Conservation (phyloP, 1,140 invertebrate species). For the Parasteatoda tepidariorum region DNA sequence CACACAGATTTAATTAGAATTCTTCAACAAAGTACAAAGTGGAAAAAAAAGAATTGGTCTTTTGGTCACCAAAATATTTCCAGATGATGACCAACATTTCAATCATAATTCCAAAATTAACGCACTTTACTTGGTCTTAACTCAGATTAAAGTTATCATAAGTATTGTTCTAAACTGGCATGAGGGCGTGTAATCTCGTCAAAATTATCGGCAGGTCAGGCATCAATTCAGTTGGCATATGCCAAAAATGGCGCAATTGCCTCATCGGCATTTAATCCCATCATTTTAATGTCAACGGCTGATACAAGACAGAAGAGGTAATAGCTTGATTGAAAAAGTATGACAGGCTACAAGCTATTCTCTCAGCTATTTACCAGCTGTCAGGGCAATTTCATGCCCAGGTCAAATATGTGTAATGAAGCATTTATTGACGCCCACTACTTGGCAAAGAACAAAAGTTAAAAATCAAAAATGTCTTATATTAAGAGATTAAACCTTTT, state of each 20-base stretch:
- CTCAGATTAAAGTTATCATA: not conserved
- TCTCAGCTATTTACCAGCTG: conserved; percentile 22
- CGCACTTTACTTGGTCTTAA: not conserved
- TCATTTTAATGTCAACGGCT: conserved; percentile 45
- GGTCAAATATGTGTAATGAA: conserved; percentile 23
- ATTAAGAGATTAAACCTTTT: not conserved
- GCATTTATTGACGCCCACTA: conserved; percentile 1
- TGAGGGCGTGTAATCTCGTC: not conserved
- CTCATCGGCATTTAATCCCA: conserved; percentile 47
- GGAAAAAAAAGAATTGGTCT: too few species aligned
- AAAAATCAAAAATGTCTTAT: not conserved
- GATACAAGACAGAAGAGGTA: conserved; percentile 6
- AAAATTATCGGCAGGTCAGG: conserved; percentile 34
- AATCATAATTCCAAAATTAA: too few species aligned
- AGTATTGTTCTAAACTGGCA: conserved; percentile 6
- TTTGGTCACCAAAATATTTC: too few species aligned
- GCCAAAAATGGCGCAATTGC: conserved; percentile 25
- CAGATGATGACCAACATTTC: too few species aligned
- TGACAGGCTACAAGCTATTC: conserved; percentile 2
- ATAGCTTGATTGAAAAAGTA: conserved; percentile 30
- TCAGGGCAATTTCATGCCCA: conserved; percentile 13
- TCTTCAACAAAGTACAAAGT: too few species aligned
- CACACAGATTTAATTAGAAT: too few species aligned
- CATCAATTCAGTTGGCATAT: conserved; percentile 16
- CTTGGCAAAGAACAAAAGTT: not conserved